These are phyloP conservation scores for Diceros bicornis DNA, from an alignment of 2,797 vertebrate genomes.

Conservation along the genomic window DNA sequence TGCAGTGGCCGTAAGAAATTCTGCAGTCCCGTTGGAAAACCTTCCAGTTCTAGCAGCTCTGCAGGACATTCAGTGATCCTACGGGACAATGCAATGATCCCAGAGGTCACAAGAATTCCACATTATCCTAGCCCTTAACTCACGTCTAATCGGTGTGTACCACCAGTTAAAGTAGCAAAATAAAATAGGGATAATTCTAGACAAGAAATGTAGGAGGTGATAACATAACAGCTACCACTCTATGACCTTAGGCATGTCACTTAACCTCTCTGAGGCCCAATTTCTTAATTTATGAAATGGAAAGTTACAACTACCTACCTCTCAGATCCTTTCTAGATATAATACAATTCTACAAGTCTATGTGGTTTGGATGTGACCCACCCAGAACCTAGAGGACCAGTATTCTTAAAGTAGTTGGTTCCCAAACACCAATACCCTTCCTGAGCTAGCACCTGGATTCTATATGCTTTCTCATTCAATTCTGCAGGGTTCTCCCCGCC, in stretches of 20 bases:
- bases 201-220: not conserved
- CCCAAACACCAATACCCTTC: not conserved
- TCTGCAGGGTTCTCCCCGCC: not conserved
- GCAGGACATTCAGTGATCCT: not conserved
- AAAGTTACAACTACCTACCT: constrained; percentile 2
- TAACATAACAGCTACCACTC: not conserved
- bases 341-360: constrained; percentile 32
- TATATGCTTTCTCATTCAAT: not conserved
- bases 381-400: not conserved
- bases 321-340: constrained; percentile 3
- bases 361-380: not conserved
- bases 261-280: not conserved
- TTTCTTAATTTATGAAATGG: constrained; percentile 22
- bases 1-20: constrained; percentile 11
- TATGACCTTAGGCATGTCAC: not conserved
- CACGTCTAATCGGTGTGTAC: not conserved
- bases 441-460: not conserved
- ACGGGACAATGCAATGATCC: not conserved
- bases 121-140: not conserved
- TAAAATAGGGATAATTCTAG: not conserved
- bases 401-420: constrained; percentile 23
- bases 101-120: constrained; percentile 44
- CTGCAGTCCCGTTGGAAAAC: not conserved
- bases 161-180: not conserved
- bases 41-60: not conserved